Percentiles rank a stretch among this genome's conserved stretches.
Evolutionary conservation across 2,797 vertebrate species (phyloP).

Genomic region (Alosa sapidissima): DNA sequence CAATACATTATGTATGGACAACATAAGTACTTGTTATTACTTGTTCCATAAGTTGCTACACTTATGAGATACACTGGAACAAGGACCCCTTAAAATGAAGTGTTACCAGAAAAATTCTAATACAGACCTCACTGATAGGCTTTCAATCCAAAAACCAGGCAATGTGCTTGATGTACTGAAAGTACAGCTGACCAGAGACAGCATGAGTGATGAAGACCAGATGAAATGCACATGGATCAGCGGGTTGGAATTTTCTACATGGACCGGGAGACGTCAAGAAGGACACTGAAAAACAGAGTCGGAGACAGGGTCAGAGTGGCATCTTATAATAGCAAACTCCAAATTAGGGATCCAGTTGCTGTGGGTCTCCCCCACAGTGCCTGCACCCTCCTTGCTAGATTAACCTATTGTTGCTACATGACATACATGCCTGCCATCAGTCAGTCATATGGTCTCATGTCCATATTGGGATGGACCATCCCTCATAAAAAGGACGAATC

Average conservation of each 20-base stretch:
- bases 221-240: neutral
- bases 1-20: no score
- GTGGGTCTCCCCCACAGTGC: neutral
- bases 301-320: neutral
- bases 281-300: neutral
- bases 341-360: neutral
- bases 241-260: neutral
- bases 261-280: neutral
- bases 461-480: neutral
- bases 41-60: no score
- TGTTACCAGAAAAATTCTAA: neutral
- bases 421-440: neutral
- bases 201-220: neutral
- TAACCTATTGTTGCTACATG: neutral
- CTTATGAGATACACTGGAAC: no score
- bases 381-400: neutral
- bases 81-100: no score
- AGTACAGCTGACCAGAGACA: neutral
- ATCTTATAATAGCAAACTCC: slow-evolving; percentile 5
- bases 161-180: neutral
- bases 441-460: neutral
- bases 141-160: neutral
- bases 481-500: neutral
- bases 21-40: no score
- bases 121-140: neutral